A percentile compares a stretch with the other conserved stretches of the same genome.
phyloP scores from a whole-genome alignment of 2,113 vertebrate species.

The Bettongia penicillata region DNA sequence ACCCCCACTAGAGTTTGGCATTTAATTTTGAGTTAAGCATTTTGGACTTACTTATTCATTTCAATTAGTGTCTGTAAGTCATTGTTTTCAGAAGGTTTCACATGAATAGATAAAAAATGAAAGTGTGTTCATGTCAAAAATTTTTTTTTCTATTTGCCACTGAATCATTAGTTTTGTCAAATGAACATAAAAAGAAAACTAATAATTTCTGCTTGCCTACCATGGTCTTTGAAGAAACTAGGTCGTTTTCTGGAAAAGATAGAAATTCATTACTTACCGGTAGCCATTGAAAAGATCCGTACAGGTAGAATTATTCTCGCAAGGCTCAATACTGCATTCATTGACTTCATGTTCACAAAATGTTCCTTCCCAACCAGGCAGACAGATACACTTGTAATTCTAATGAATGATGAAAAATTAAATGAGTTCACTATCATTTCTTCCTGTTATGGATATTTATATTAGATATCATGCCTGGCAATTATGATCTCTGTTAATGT shows the following conservation, averaged over 20 bases:
- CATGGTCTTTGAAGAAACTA: not conserved
- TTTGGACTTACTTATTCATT: not conserved
- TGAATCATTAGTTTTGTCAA: constrained; percentile 10
- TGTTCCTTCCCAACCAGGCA: constrained; percentile 87
- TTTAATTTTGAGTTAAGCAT: not conserved
- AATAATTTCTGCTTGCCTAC: not conserved
- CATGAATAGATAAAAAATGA: not conserved
- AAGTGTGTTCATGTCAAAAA: not conserved
- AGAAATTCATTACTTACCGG: constrained; percentile 76
- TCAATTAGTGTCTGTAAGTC: not conserved
- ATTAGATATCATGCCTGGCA: not conserved
- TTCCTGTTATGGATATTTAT: not conserved
- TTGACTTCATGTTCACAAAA: constrained; percentile 87
- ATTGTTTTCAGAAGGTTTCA: not conserved
- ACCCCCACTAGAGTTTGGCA: not conserved
- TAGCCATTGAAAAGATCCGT: constrained; percentile 86
- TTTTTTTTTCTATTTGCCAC: not conserved
- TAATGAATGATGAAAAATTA: constrained; percentile 46
- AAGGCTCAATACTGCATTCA: constrained; percentile 87
- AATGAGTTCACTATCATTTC: constrained; percentile 14
- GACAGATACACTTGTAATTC: constrained; percentile 73
- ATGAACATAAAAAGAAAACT: constrained; percentile 5
- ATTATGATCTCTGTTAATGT: not conserved
- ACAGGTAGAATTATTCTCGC: constrained; percentile 88
- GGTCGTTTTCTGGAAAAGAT: not conserved